A percentile compares a stretch with the other conserved stretches of the same genome.
phyloP scores from a whole-genome alignment of 1,140 invertebrate genomes.

The Panagrolaimus sp. region DNA sequence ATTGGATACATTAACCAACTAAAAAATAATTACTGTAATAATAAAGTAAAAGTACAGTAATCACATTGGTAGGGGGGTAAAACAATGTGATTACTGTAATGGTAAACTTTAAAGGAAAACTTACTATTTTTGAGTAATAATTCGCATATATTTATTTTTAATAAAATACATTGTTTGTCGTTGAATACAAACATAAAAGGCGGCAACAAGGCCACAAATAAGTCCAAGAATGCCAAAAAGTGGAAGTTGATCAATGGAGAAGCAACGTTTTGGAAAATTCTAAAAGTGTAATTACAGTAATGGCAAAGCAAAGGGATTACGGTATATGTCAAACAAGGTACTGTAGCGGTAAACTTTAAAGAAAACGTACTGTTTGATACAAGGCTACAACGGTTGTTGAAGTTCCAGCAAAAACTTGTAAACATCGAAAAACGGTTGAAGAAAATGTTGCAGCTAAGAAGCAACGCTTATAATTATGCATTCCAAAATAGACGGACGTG shows the following conservation, averaged over 20 bases:
- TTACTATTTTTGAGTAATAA: constrained; percentile 3
- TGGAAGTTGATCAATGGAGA: background rate
- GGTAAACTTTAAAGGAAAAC: background rate
- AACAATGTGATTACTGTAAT: no score
- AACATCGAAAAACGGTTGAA: constrained; percentile 81
- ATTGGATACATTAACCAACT: constrained; percentile 20
- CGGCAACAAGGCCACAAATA: constrained; percentile 77
- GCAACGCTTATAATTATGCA: constrained; percentile 91
- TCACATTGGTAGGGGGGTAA: no score
- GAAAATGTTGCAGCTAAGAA: constrained; percentile 93
- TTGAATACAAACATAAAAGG: constrained; percentile 85
- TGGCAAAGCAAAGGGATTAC: no score
- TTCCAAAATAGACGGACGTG: constrained; percentile 92
- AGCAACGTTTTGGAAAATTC: constrained; percentile 60
- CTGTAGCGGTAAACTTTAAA: no score
- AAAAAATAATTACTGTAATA: constrained; percentile 27
- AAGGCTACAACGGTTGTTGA: constrained; percentile 61
- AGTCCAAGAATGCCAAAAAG: constrained; percentile 64
- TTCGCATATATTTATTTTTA: constrained; percentile 60
- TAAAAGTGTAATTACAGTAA: no score
- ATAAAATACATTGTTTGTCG: constrained; percentile 61
- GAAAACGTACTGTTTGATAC: constrained; percentile 76
- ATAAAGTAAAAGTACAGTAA: constrained; percentile 39
- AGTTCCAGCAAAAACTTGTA: constrained; percentile 68
- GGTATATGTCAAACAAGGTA: no score